Base-by-base conservation (phyloP, 2,888 invertebrate genomes). In the Rhopalosiphum nymphaeae region DNA sequence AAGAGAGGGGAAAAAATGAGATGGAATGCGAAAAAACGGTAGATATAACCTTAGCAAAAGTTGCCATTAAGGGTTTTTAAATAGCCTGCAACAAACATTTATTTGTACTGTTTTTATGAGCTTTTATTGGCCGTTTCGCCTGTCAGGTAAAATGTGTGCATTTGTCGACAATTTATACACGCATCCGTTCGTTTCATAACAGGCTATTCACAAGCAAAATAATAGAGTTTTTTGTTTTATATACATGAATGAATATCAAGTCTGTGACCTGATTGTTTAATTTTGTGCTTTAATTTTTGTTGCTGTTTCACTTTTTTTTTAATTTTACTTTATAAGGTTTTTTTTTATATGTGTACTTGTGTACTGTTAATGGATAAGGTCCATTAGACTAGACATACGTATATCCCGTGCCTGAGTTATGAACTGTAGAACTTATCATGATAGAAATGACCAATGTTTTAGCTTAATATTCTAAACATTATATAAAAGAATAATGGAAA, bases 41-140 rank as follows among this genome's bases (percentile, higher is more conserved):
- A 49, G 85, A 90, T 16, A 36, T n/a, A 57, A 84, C 93, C 89
- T 89, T 49, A 49, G 89, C 36, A 85, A 85, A 85, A 90, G 89
- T 85, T 85, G 85, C 89, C 93, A 67, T 90, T 93, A 90, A 89
- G 84, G 85, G 93, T 93, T 93, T 93, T 90, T 93, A 93, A 93
- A 93, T 93, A 93, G 93, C 93, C 57, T 56, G 57, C 92, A 89
- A 89, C 87, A 89, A 89, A 93, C 92, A 93, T 93, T 93, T 93
- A 93, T 93, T 93, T 89, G 89, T 78, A 44, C 88, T 44, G 67
- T 93, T 93, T 92, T 89, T 93, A 93, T 93, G 92, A 93, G 67
- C 44, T 93, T 93, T 93, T 93, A 93, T 93, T 93, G 88, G 89
- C 89, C 92, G 78, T 93, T 93, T 44, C 92, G 53, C 89, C 88